Evolutionary conservation across 2,113 vertebrate species (phyloP).

Genomic region (Pseudopipra pipra): DNA sequence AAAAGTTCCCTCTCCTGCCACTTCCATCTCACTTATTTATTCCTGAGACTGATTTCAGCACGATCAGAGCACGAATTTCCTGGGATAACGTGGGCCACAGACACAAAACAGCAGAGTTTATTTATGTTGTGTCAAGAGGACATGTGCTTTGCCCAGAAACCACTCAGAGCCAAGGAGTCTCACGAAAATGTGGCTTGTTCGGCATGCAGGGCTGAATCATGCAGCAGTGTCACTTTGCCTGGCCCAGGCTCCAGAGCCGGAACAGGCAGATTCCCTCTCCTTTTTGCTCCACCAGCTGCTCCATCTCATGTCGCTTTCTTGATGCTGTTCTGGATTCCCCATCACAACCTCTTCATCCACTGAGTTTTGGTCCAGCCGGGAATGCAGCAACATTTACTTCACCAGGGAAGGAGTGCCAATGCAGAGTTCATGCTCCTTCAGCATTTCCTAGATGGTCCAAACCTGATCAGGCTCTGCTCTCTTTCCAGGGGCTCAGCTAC

Average conservation of each 20-base stretch:
- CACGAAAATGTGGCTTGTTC: accelerated
- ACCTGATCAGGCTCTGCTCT: background rate
- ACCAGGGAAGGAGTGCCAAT: background rate
- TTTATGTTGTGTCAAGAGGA: background rate
- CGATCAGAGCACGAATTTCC: background rate
- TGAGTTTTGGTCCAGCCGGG: background rate
- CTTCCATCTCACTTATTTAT: background rate
- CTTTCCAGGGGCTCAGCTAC: background rate
- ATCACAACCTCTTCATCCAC: background rate
- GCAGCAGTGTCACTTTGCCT: background rate
- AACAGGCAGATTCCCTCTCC: background rate
- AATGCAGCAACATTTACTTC: background rate
- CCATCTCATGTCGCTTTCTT: background rate
- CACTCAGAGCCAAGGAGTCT: background rate
- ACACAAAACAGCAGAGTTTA: background rate
- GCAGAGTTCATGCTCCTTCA: accelerated
- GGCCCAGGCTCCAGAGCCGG: accelerated
- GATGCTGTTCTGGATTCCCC: background rate
- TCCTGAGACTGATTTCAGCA: background rate
- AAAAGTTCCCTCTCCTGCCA: background rate
- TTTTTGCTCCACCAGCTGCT: background rate
- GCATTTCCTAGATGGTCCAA: background rate
- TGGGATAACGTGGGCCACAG: background rate
- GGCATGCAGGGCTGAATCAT: background rate
- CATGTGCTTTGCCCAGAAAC: background rate